These are phyloP conservation scores for Chironomus tepperi DNA, from an alignment of 1,140 invertebrate genomes.

Conservation along the genomic window DNA sequence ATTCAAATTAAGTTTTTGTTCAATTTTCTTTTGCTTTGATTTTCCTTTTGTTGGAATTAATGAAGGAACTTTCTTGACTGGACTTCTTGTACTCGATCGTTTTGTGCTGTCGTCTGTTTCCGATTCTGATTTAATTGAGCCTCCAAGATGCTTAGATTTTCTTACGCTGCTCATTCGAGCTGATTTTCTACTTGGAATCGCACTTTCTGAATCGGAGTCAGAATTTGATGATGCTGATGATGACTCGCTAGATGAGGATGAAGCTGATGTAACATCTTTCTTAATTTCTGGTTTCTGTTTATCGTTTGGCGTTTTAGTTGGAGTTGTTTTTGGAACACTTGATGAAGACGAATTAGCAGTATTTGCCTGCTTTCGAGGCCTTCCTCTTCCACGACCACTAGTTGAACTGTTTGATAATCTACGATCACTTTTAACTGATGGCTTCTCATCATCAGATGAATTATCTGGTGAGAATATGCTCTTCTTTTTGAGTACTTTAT, in stretches of 20 bases:
- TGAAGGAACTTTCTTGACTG: slow-evolving; percentile 47
- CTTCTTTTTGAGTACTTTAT: slow-evolving; percentile 52
- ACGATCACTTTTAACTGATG: slow-evolving; percentile 38
- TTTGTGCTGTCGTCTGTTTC: slow-evolving; percentile 43
- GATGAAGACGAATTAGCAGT: slow-evolving; percentile 28
- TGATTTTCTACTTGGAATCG: slow-evolving; percentile 42
- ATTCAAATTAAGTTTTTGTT: slow-evolving; percentile 42
- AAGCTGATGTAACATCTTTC: slow-evolving; percentile 22
- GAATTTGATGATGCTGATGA: slow-evolving; percentile 28
- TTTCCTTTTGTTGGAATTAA: slow-evolving; percentile 27
- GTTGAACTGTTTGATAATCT: slow-evolving; percentile 26
- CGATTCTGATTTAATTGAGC: slow-evolving; percentile 42
- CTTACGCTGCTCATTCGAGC: slow-evolving; percentile 46
- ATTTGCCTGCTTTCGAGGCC: slow-evolving; percentile 34
- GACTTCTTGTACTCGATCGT: slow-evolving; percentile 48
- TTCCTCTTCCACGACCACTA: slow-evolving; percentile 26
- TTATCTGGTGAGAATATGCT: slow-evolving; percentile 77
- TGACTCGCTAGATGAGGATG: neutral
- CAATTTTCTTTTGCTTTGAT: slow-evolving; percentile 36
- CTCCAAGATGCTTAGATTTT: slow-evolving; percentile 46
- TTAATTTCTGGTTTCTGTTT: slow-evolving; percentile 20
- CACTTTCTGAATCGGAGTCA: slow-evolving; percentile 38
- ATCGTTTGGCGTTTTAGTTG: slow-evolving; percentile 39
- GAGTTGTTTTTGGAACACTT: slow-evolving; percentile 35
- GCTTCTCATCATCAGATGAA: slow-evolving; percentile 45